phyloP scores from a whole-genome alignment of 2,797 vertebrate genomes.

The Sebastes variabilis region DNA sequence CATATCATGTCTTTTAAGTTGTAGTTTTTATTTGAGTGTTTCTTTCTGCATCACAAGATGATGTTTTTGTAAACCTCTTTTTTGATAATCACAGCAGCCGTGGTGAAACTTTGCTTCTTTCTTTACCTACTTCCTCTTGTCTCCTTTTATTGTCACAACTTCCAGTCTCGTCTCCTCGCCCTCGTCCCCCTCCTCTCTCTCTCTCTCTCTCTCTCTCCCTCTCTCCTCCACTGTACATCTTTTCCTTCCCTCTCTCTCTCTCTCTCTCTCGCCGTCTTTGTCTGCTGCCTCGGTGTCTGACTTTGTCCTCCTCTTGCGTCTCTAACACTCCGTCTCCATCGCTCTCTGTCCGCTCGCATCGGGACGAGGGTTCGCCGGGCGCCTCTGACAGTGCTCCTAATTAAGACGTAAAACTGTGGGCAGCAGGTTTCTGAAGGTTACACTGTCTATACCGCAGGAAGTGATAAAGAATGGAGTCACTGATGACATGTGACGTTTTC shows the following conservation, averaged over 20 bases:
- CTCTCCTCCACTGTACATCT: slow-evolving; percentile 13
- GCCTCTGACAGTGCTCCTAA: slow-evolving; percentile 77
- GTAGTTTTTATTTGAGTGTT: not conserved
- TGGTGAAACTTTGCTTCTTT: not conserved
- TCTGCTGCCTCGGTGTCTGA: slow-evolving; percentile 43
- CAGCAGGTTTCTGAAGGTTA: slow-evolving; percentile 84
- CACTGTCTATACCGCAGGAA: slow-evolving; percentile 72
- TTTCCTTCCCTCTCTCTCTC: not conserved
- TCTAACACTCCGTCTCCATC: slow-evolving; percentile 67
- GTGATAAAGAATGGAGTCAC: slow-evolving; percentile 81
- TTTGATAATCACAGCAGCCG: not conserved
- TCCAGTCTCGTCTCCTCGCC: not conserved
- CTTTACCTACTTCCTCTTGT: not conserved
- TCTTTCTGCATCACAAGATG: not conserved
- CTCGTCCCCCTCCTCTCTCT: not conserved
- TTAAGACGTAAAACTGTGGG: slow-evolving; percentile 82
- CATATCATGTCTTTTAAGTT: not conserved
- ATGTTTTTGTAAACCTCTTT: not conserved
- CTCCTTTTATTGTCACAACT: not conserved
- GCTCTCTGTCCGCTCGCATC: slow-evolving; percentile 66
- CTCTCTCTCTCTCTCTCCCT: not conserved
- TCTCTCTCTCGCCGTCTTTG: slow-evolving; percentile 20
- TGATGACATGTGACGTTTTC: slow-evolving; percentile 85
- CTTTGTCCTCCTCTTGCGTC: slow-evolving; percentile 61
- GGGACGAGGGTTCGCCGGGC: slow-evolving; percentile 51